phyloP scores from a whole-genome alignment of 1,140 invertebrate genomes.

The Drosophila leontia region DNA sequence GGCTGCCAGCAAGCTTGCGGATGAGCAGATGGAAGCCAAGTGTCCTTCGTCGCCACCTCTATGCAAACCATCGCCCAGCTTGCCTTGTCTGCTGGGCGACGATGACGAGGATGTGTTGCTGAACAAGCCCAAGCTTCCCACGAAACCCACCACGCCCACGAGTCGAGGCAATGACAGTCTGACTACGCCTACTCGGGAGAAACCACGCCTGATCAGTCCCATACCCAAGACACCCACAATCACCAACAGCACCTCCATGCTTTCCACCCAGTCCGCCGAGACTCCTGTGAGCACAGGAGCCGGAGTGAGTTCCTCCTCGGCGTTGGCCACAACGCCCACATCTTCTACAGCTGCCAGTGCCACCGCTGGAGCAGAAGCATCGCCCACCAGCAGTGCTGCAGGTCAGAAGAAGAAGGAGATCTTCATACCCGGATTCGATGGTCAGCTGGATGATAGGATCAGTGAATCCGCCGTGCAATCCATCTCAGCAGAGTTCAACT shows the following conservation, averaged over 20 bases:
- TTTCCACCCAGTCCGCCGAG: slow-evolving; percentile 68
- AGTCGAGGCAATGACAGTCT: slow-evolving; percentile 66
- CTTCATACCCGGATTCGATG: slow-evolving; percentile 90
- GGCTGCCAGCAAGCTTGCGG: slow-evolving; percentile 68
- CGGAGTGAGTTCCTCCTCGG: slow-evolving; percentile 23
- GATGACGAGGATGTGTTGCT: slow-evolving; percentile 56
- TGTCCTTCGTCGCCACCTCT: slow-evolving; percentile 56
- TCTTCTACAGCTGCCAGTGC: slow-evolving; percentile 57
- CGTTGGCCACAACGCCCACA: slow-evolving; percentile 70
- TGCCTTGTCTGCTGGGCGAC: slow-evolving; percentile 78
- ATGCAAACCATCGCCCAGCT: slow-evolving; percentile 80
- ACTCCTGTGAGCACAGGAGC: slow-evolving; percentile 58
- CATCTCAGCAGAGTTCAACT: slow-evolving; percentile 87
- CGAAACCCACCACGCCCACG: slow-evolving; percentile 18
- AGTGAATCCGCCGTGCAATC: slow-evolving; percentile 93
- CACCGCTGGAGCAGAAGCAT: slow-evolving; percentile 20
- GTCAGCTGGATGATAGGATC: slow-evolving; percentile 89
- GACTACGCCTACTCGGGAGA: slow-evolving; percentile 85
- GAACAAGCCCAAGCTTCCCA: slow-evolving; percentile 10
- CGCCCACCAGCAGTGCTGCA: slow-evolving; percentile 39
- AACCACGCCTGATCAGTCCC: slow-evolving; percentile 86
- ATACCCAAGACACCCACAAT: slow-evolving; percentile 86
- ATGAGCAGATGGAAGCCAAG: slow-evolving; percentile 56
- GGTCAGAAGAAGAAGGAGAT: slow-evolving; percentile 86
- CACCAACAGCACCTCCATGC: slow-evolving; percentile 64